Evolutionary conservation across 2,113 vertebrate species (phyloP).

Genomic region (Budorcas taxicolor): DNA sequence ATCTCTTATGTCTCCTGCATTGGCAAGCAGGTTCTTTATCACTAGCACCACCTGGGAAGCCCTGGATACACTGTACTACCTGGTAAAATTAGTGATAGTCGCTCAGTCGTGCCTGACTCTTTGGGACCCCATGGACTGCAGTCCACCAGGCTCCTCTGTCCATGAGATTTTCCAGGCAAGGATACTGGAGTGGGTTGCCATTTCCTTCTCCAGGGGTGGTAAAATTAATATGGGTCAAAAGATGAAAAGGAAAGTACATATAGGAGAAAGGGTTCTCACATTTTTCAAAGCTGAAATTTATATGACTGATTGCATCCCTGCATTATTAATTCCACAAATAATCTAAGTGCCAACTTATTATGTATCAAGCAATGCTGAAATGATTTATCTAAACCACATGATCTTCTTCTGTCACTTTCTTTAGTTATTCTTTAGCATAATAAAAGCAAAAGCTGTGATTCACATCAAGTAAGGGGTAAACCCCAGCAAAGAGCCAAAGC

Average conservation of each 20-base stretch:
- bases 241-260: neutral
- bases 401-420: neutral
- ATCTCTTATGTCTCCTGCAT: neutral
- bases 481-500: neutral
- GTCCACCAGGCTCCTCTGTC: too few relatives aligned
- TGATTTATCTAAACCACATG: neutral
- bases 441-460: neutral
- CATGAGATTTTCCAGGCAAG: too few relatives aligned
- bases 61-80: neutral
- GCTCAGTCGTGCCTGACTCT: too few relatives aligned
- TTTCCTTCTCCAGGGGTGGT: too few relatives aligned
- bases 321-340: neutral
- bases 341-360: neutral
- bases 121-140: too few relatives aligned
- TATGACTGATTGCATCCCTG: neutral
- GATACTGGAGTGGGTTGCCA: too few relatives aligned
- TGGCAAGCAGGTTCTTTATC: neutral
- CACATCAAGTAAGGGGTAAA: neutral
- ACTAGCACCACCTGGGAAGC: neutral
- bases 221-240: neutral
- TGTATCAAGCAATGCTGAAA: neutral
- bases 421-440: neutral
- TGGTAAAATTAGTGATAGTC: neutral
- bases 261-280: neutral
- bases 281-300: neutral